Percentiles rank a stretch among this genome's conserved stretches.
phyloP scores from a whole-genome alignment of 2,113 vertebrate genomes.

The human region DNA sequence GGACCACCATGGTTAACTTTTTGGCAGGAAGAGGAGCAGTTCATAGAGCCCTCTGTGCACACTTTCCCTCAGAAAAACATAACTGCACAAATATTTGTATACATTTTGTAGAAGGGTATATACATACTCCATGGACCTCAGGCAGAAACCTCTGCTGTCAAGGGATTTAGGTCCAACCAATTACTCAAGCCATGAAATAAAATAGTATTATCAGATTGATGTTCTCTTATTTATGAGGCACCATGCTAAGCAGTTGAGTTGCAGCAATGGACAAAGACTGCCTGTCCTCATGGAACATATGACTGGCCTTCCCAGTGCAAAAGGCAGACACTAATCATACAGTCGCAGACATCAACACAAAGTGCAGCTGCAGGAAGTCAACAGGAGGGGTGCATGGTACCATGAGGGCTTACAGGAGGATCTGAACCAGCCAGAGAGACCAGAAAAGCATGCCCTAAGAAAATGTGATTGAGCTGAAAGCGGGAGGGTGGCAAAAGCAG shows the following conservation, averaged over 20 bases:
- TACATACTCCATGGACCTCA: neutral
- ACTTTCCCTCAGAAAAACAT: neutral
- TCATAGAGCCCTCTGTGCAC: neutral
- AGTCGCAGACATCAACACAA: neutral
- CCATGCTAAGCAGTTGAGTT: neutral
- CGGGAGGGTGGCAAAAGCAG: neutral
- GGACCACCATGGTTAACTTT: neutral
- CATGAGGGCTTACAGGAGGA: neutral
- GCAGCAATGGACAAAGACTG: neutral
- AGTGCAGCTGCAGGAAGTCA: neutral
- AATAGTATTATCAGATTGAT: neutral
- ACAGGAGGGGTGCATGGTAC: neutral
- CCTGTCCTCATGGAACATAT: accelerated
- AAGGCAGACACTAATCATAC: neutral
- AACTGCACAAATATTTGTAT: neutral
- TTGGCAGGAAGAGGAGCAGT: neutral
- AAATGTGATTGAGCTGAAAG: neutral
- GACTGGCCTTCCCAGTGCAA: neutral
- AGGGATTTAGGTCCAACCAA: neutral
- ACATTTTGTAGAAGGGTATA: neutral
- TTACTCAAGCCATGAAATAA: neutral
- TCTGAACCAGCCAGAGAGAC: neutral
- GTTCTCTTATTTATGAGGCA: neutral
- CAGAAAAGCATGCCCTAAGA: neutral
- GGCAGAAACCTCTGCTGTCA: neutral